A percentile compares a stretch with the other conserved stretches of the same genome.
Conservation (phyloP, 1,140 invertebrate genomes). For the Chrysomallon squamiferum region DNA sequence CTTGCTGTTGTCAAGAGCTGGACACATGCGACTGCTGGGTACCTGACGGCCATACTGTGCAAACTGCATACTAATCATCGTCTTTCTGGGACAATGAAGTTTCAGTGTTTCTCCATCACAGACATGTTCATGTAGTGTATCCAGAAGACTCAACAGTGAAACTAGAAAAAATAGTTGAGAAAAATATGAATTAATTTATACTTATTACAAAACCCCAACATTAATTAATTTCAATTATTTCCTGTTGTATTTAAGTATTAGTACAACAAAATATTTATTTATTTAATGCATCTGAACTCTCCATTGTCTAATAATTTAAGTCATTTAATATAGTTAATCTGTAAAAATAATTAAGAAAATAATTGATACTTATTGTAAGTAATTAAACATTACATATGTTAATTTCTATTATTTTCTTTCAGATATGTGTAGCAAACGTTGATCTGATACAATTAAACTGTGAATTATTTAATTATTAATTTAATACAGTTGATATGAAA, state of each 20-base stretch:
- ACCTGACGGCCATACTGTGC: constrained; percentile 70
- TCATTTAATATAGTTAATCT: not conserved
- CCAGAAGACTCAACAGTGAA: constrained; percentile 83
- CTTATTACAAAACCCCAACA: not conserved
- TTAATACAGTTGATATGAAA: no score
- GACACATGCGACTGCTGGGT: constrained; percentile 47
- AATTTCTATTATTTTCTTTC: no score
- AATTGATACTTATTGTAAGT: no score
- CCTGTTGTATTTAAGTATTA: not conserved
- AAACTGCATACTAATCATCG: constrained; percentile 85
- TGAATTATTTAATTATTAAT: no score
- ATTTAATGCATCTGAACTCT: not conserved
- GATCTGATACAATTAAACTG: no score
- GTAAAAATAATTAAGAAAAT: not conserved
- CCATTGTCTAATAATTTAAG: not conserved
- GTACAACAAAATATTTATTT: not conserved
- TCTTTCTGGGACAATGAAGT: constrained; percentile 83
- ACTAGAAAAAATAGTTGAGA: constrained; percentile 70
- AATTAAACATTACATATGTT: no score
- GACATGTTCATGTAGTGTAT: constrained; percentile 84
- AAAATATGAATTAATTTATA: not conserved
- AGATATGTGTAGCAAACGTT: no score
- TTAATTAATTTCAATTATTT: no score
- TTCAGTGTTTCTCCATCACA: constrained; percentile 86
- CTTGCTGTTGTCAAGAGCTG: not conserved